phyloP scores from a whole-genome alignment of 1,140 invertebrate genomes.

The Eurosta solidaginis region DNA sequence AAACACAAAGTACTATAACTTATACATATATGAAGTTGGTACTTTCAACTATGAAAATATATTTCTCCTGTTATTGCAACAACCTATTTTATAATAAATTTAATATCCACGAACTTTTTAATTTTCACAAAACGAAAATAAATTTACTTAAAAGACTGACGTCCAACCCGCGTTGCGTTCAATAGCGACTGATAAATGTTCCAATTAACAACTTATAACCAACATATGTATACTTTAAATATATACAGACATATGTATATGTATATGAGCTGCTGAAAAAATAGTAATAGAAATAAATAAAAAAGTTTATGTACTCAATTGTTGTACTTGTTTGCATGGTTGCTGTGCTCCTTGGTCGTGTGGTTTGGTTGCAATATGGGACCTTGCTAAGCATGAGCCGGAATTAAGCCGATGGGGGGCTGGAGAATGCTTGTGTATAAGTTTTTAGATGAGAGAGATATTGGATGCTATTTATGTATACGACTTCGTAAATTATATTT shows the following conservation, averaged over 20 bases:
- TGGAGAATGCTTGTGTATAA: too few relatives aligned
- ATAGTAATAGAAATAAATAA: neutral
- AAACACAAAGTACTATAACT: too few relatives aligned
- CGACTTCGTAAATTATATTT: too few relatives aligned
- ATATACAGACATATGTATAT: neutral
- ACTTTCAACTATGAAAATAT: too few relatives aligned
- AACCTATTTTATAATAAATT: conserved; percentile 56
- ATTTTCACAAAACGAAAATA: neutral
- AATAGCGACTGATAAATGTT: neutral
- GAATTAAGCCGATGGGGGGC: too few relatives aligned
- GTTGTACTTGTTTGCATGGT: neutral
- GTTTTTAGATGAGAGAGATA: too few relatives aligned
- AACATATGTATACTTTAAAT: neutral
- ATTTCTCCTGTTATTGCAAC: neutral
- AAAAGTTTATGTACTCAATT: neutral
- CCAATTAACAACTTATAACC: neutral
- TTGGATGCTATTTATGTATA: too few relatives aligned
- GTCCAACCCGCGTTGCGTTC: neutral
- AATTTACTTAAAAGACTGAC: neutral
- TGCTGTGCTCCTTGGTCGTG: neutral
- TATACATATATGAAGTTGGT: too few relatives aligned
- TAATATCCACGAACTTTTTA: conserved; percentile 5
- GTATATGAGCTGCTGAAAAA: neutral
- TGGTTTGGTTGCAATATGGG: too few relatives aligned
- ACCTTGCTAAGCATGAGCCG: too few relatives aligned